Percentiles rank a stretch among this genome's conserved stretches.
Evolutionary conservation across 2,888 invertebrate genomes (phyloP).

Genomic region (Cyclophora albipunctata): DNA sequence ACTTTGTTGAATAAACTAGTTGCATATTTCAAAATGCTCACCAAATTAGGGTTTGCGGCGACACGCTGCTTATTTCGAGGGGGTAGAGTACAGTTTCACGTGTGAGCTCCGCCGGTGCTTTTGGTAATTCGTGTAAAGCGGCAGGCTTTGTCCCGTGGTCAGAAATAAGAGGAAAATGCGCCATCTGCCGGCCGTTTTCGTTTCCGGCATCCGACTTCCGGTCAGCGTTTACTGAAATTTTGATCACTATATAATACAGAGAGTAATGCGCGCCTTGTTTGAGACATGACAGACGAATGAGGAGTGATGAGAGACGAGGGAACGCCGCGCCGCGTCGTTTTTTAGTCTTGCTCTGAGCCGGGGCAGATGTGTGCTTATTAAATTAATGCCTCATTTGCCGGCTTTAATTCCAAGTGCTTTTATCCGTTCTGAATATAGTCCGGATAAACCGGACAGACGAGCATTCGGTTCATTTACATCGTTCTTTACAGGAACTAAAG

Average conservation of each 20-base stretch:
- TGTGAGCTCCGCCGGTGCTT: not conserved
- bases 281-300: slow-evolving; percentile 2
- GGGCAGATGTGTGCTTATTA: too few relatives aligned
- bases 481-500: too few relatives aligned
- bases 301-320: slow-evolving; percentile 15
- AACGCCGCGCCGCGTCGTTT: too few relatives aligned
- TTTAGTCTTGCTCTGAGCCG: too few relatives aligned
- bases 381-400: too few relatives aligned
- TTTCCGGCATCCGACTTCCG: slow-evolving; percentile 51
- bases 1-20: slow-evolving; percentile 54
- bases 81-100: slow-evolving; percentile 23
- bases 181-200: slow-evolving; percentile 59
- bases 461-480: too few relatives aligned
- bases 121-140: slow-evolving; percentile 37
- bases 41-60: slow-evolving; percentile 21
- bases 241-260: slow-evolving; percentile 54
- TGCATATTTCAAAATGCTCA: slow-evolving; percentile 52
- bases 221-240: slow-evolving; percentile 50
- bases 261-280: slow-evolving; percentile 41
- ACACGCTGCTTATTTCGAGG: slow-evolving; percentile 9
- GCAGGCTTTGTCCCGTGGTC: slow-evolving; percentile 61
- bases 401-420: too few relatives aligned
- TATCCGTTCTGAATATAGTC: too few relatives aligned
- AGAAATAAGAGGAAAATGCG: slow-evolving; percentile 66
- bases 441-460: too few relatives aligned